These are phyloP conservation scores for Anagyrus pseudococci DNA, from an alignment of 2,888 invertebrate genomes.

Conservation along the genomic window DNA sequence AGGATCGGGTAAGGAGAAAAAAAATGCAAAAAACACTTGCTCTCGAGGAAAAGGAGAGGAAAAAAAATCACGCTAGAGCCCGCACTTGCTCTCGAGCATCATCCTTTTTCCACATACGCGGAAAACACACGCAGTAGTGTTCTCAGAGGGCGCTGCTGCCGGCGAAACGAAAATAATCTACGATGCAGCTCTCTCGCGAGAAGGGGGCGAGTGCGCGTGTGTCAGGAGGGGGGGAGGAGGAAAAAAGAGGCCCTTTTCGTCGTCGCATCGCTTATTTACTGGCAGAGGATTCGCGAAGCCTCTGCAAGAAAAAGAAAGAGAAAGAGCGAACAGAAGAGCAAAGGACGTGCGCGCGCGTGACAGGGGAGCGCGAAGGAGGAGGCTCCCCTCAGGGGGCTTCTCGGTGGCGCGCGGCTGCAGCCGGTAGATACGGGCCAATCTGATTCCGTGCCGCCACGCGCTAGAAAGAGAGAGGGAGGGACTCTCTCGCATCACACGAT, in stretches of 20 bases:
- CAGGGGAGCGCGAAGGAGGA: conserved; percentile 32
- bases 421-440: conserved; percentile 37
- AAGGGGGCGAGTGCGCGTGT: neutral
- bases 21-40: too few species aligned
- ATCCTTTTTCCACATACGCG: neutral
- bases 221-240: neutral
- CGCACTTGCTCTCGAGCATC: neutral
- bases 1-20: too few species aligned
- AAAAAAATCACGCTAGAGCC: neutral
- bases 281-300: neutral
- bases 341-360: conserved; percentile 15
- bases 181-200: neutral
- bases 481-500: conserved; percentile 25
- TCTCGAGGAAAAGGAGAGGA: neutral
- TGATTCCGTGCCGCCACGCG: conserved; percentile 25
- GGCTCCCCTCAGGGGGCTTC: neutral
- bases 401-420: too few species aligned
- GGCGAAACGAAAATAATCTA: too few species aligned
- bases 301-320: neutral
- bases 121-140: neutral
- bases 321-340: conserved; percentile 19
- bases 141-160: neutral
- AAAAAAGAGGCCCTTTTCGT: neutral
- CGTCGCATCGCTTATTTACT: neutral
- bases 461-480: conserved; percentile 20